Conservation (phyloP, 2,113 vertebrate genomes). For the Andinoacara biseriatus region DNA sequence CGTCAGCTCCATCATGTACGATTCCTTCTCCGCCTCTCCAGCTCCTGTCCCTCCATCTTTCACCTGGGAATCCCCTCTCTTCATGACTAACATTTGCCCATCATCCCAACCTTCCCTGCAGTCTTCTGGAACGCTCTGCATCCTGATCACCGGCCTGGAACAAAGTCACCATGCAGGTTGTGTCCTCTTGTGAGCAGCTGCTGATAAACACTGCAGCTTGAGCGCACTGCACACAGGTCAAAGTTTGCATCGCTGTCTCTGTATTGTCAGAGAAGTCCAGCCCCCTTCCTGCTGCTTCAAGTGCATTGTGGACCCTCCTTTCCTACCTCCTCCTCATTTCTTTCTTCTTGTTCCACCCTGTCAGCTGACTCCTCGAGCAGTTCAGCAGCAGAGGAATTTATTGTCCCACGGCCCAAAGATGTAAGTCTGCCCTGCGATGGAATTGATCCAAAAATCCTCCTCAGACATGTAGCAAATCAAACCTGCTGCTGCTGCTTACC, state of each 20-base stretch:
- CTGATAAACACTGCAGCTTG: neutral
- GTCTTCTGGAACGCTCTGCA: constrained; percentile 62
- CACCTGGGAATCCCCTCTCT: neutral
- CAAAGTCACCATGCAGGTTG: neutral
- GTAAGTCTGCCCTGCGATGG: neutral
- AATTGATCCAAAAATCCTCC: constrained; percentile 1
- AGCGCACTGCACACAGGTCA: constrained; percentile 28
- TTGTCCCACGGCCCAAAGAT: neutral
- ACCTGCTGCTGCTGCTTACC: constrained; percentile 28
- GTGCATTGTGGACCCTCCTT: constrained; percentile 14
- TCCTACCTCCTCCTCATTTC: constrained; percentile 22
- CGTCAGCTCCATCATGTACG: constrained; percentile 87
- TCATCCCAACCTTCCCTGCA: constrained; percentile 23
- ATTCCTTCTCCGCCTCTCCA: constrained; percentile 62
- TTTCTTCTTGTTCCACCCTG: neutral
- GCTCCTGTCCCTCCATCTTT: neutral
- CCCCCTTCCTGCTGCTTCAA: constrained; percentile 41
- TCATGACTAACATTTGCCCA: neutral
- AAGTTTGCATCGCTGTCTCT: constrained; percentile 17
- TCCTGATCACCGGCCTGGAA: constrained; percentile 14
- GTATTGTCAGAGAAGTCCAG: constrained; percentile 25
- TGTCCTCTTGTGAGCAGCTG: neutral
- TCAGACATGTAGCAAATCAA: neutral
- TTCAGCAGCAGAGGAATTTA: constrained; percentile 12
- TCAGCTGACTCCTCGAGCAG: constrained; percentile 46